phyloP scores from a whole-genome alignment of 2,797 vertebrate species.

The Cacajao melanocephalus region DNA sequence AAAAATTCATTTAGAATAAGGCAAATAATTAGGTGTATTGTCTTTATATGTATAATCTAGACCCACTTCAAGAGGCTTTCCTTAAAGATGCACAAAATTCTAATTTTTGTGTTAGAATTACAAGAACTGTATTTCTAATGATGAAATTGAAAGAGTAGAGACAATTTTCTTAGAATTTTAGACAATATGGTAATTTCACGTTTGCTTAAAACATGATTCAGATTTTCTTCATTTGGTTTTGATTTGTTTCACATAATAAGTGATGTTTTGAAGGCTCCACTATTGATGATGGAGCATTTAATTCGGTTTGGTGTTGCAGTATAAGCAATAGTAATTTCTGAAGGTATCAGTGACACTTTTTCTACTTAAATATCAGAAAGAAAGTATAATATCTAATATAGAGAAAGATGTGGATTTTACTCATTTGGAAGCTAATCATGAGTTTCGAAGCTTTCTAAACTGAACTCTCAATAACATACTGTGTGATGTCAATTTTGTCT shows the following conservation, averaged over 20 bases:
- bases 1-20: slow-evolving; percentile 10
- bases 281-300: not conserved
- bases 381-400: not conserved
- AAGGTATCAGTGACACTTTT: not conserved
- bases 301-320: not conserved
- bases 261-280: not conserved
- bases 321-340: not conserved
- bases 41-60: not conserved
- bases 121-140: not conserved
- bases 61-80: not conserved
- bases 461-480: slow-evolving; percentile 23
- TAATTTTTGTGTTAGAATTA: not conserved
- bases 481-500: slow-evolving; percentile 51
- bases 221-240: not conserved
- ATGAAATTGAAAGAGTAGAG: not conserved
- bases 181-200: not conserved
- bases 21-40: not conserved
- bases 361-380: not conserved
- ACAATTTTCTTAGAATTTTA: not conserved
- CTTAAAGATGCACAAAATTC: not conserved
- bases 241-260: not conserved
- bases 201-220: not conserved
- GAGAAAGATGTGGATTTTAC: not conserved
- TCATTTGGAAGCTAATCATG: slow-evolving; percentile 3
- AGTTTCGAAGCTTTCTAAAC: slow-evolving; percentile 30